Evolutionary conservation across 2,113 vertebrate species (phyloP).

Genomic region (Megaceryle maxima): DNA sequence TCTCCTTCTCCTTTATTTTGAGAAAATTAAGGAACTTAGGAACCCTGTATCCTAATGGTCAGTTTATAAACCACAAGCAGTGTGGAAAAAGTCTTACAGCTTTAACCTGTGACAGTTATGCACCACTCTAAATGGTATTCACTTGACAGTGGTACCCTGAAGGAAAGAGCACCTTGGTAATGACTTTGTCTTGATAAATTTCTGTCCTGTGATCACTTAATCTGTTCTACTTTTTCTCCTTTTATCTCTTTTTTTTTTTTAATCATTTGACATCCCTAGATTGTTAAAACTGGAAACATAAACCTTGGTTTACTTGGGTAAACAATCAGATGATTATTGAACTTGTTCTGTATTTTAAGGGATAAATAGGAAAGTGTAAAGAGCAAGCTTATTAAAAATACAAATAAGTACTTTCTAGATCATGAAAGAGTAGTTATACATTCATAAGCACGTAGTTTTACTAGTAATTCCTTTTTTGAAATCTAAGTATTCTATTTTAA

Average conservation of each 20-base stretch:
- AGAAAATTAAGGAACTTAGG: not conserved
- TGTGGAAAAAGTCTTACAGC: not conserved
- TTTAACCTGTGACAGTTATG: not conserved
- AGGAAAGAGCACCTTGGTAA: not conserved
- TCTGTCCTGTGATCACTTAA: not conserved
- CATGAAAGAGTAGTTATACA: fast-evolving
- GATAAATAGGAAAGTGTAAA: not conserved
- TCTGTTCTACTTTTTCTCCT: not conserved
- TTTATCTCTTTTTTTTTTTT: too few relatives aligned
- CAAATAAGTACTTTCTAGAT: not conserved
- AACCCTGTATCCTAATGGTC: not conserved
- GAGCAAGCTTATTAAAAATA: not conserved
- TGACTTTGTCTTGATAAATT: not conserved
- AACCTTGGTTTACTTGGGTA: not conserved
- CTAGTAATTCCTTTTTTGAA: not conserved
- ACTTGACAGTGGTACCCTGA: not conserved
- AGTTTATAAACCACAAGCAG: not conserved
- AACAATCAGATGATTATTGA: not conserved
- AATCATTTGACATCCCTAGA: not conserved
- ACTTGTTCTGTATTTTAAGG: not conserved
- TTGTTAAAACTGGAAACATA: not conserved
- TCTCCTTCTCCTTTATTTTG: not conserved
- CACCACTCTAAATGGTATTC: not conserved
- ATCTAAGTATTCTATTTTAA: not conserved
- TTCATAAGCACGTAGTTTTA: not conserved